Base-by-base conservation (phyloP, 2,888 invertebrate species). In the Lycocerus yunnanus region DNA sequence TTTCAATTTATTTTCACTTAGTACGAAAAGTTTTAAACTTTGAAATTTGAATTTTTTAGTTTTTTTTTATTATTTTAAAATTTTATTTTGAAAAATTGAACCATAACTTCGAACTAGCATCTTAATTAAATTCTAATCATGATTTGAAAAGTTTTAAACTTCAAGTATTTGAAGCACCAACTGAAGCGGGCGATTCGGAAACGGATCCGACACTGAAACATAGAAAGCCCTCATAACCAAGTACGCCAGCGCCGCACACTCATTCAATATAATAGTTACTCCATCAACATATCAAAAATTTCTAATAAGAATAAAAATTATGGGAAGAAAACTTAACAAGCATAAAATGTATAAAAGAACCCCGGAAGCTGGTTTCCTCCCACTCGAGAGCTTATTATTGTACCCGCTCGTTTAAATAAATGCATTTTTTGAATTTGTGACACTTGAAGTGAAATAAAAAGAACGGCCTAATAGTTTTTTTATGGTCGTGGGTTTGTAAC, bases 211-310 rank as follows among this genome's bases (percentile, higher is more conserved):
- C 71, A 74, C 74, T 74, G 74, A 74, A 74, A 71, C 71, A 71
- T 58, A 71, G 74, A 71, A 68, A 71, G 71, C 74, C 27, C 71
- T 71, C 68, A 68, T 74, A 71, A 68, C 63, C 58, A 71, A 63
- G 68, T 74, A 74, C 74, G 74, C 74, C 74, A 74, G 74, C 74
- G 74, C 74, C 74, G 74, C 74, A 71, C 66, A 71, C 68, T 65
- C 74, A 68, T 71, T 74, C 68, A 67, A 71, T 68, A 43, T 43
- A 71, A 74, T 63, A 63, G 65, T 66, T 68, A 59, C 63, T 73
- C 58, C 66, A 66, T 15, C 16, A 63, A 15, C 15, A 63, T 63
- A 63, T 63, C 20, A 63, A n/a, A 43, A 6, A 43, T 43, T 43
- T 43, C 43, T 43, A n/a, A 43, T 43, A 43, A n/a, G 43, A n/a